Evolutionary conservation across 2,113 vertebrate species (phyloP), one percentile per base, ranked within the genome.

Genomic region (Triplophysa dalaica): DNA sequence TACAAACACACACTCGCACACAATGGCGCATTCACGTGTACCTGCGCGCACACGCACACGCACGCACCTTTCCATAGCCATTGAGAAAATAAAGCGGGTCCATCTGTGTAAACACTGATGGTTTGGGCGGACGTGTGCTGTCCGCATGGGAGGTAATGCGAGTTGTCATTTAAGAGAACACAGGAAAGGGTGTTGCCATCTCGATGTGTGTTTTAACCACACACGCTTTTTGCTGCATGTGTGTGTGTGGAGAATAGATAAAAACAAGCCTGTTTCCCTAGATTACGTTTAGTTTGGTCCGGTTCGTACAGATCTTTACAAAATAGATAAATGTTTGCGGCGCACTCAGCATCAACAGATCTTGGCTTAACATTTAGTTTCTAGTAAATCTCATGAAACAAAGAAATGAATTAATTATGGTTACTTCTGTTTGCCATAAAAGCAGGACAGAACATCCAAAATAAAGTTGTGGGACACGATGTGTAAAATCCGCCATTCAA

Each of bases 61-160:
- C 52, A 66, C 60, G 56, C 33, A 78, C 77, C 78, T 74, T 84
- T 81, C 79, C 82, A 38, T 54, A 33, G 41, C 54, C n/a, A 45
- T 73, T 80, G 45, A 50, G 70, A 70, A 82, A 84, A 84, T 52
- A 73, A 81, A 84, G 19, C 68, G 21, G 63, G 54, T 45, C 77
- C 85, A 86, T 85, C 85, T 86, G 87, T 85, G 74, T 80, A 80
- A 87, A 89, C 82, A 86, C 33, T 22, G 33, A 75, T 56, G 50
- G 63, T 68, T 77, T 80, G 13, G 24, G 19, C 38, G 19, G 58
- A 21, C 73, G 75, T 63, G 73, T 56, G 45, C 48, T 17, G 41
- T 74, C 64, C 66, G 72, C 14, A 29, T n/a, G 22, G 50, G 38
- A 75, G 8, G 33, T 13, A 70, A 81, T 29, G 56, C 1, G 58